Evolutionary conservation across 2,113 vertebrate species (phyloP).

Genomic region (Oreochromis tanganicae): DNA sequence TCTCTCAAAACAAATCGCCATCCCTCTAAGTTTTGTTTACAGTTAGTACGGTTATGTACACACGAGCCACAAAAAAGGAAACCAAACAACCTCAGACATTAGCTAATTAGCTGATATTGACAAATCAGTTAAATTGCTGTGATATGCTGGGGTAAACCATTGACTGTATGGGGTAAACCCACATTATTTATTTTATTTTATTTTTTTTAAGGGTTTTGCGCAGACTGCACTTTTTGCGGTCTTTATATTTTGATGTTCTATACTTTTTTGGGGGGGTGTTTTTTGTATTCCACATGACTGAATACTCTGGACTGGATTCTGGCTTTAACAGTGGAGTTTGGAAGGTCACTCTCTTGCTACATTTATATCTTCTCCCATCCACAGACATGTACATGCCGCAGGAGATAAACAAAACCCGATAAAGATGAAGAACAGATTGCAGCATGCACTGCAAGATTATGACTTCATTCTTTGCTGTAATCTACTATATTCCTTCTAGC

Average conservation of each 20-base stretch:
- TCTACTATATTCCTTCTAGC: background rate
- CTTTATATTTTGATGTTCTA: background rate
- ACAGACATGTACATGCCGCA: accelerated
- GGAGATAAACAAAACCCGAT: background rate
- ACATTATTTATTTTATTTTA: background rate
- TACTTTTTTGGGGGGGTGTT: background rate
- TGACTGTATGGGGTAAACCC: background rate
- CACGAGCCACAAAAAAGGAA: too few relatives aligned
- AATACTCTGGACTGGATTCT: background rate
- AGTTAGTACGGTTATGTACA: background rate
- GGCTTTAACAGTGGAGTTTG: background rate
- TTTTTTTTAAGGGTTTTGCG: background rate
- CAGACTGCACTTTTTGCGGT: background rate
- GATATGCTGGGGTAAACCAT: background rate
- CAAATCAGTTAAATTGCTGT: background rate
- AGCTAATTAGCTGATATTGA: background rate
- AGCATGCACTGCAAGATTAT: background rate
- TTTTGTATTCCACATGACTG: background rate
- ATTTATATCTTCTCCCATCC: background rate
- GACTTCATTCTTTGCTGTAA: background rate
- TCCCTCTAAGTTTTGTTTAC: background rate
- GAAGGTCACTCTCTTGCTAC: background rate
- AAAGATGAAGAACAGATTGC: background rate
- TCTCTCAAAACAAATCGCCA: background rate
- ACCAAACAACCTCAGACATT: background rate